phyloP scores from a whole-genome alignment of 2,113 vertebrate genomes.

The Bucco capensis region DNA sequence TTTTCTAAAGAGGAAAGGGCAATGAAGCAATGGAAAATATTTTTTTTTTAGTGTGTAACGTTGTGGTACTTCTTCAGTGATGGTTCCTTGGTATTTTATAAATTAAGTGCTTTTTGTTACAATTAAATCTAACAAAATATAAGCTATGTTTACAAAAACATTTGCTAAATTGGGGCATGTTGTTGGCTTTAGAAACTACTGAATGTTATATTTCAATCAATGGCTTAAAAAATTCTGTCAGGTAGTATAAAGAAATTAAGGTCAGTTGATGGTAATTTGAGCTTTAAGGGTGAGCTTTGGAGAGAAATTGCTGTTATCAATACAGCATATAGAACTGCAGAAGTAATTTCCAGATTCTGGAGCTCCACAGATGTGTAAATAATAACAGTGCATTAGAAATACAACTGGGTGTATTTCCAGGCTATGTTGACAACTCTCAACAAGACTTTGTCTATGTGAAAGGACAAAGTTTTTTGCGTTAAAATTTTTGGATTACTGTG shows the following conservation, averaged over 20 bases:
- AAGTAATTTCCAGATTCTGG: background rate
- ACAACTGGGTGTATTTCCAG: background rate
- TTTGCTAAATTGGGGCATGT: background rate
- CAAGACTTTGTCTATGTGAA: background rate
- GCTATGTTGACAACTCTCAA: background rate
- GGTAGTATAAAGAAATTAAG: background rate
- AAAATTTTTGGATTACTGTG: background rate
- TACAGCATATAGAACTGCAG: background rate
- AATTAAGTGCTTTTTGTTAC: background rate
- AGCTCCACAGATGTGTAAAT: background rate
- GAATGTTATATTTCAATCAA: background rate
- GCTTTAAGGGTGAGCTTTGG: background rate
- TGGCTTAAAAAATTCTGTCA: background rate
- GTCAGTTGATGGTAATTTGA: background rate
- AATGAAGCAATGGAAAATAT: slow-evolving; percentile 27
- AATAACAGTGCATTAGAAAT: background rate
- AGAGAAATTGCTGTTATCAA: background rate
- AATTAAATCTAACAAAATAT: background rate
- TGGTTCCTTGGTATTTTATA: background rate
- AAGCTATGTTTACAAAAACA: background rate
- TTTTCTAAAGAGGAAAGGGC: slow-evolving; percentile 40
- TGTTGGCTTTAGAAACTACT: background rate
- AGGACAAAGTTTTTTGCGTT: background rate
- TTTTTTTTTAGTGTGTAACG: background rate
- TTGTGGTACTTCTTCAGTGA: background rate